Evolutionary conservation across 92 coral and sea anemone genomes (phyloP), one percentile per base, ranked within the genome.

Genomic region (Epizoanthus stellaris): DNA sequence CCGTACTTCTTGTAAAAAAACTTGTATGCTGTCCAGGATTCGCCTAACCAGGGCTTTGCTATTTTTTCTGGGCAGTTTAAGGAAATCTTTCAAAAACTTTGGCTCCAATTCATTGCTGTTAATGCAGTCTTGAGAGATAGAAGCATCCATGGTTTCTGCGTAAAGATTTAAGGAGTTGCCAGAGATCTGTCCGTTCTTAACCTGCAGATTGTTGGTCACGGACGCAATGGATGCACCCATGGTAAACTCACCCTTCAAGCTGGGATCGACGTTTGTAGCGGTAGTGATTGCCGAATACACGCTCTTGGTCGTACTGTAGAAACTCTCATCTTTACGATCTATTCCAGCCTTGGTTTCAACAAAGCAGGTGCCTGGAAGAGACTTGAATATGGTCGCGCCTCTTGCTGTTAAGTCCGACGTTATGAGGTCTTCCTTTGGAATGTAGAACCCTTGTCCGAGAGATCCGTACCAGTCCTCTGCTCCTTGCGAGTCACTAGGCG

Each of bases 351-450:
- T 19, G 60, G 73, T 38, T n/a, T 49, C 16, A 8, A 53, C 52
- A 63, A 75, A 23, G 13, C 90, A 87, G 4, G 68, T 67, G 12
- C 30, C 11, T 23, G 81, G 80, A 57, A 89, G 17, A 17, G 56
- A 3, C 4, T 70, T 80, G 43, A 83, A 83, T 5, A 89, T 64
- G 17, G 58, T 89, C 8, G 92, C 76, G 3, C 92, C 92, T 11
- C 76, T 75, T 3, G 88, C 88, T 57, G 82, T 71, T 36, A 89
- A 77, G 10, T 70, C 60, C 54, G 54, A 47, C 21, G 88, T 73
- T 85, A 92, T 30, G 20, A 92, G 90, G 25, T 92, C 87, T 19
- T 85, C 68, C 23, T 70, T 73, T 10, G 88, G 92, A 70, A 92
- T 70, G 63, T 81, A 79, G 71, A 92, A 89, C 6, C 88, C 80